Base-by-base conservation (phyloP, 2,797 vertebrate genomes). In the Bufotes viridis region DNA sequence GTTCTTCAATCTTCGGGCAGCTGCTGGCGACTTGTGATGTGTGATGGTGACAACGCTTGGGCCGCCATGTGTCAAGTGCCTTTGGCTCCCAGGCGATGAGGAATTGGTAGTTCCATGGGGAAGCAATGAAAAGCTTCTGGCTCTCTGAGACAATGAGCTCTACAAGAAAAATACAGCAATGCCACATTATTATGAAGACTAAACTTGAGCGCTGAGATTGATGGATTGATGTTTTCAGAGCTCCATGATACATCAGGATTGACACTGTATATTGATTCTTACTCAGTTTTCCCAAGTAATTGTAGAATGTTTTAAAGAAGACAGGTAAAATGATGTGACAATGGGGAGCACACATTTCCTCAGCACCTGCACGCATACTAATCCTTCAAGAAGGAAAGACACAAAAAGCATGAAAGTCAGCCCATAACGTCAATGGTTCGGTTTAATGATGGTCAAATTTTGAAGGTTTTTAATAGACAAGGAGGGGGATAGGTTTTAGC, bases 1-100 rank as follows among this genome's bases (percentile, higher is more conserved):
- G 92, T 87, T 96, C 96, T 94, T 97, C 2, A 93, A 94, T 91
- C 96, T 96, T 90, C 97, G 96, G 88, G 97, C 97, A 0, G 97
- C 96, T 57, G 96, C 97, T 90, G 98, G 97, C 72, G 98, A 99
- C 94, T 98, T 98, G 95, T 99, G 97, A 93, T 98, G 97, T 26
- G 97, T 99, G 93, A 99, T 94, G 91, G 97, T 97, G 91, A 99
- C 96, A 92, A 98, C 97, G 83, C 95, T 93, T 81, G 96, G 95
- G 79, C 95, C 94, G 1, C 94, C 90, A 85, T 93, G 93, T 92
- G 92, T 92, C 87, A 93, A 90, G 85, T 96, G 96, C 91, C 97
- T 97, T 94, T 97, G 98, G 90, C 94, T 94, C 92, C 94, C 95
- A 17, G 97, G 96, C 90, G 97, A 97, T 80, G 97, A 95, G 88